These are phyloP conservation scores for Drosophila setosimentum DNA, from an alignment of 2,888 invertebrate species.

Conservation along the genomic window DNA sequence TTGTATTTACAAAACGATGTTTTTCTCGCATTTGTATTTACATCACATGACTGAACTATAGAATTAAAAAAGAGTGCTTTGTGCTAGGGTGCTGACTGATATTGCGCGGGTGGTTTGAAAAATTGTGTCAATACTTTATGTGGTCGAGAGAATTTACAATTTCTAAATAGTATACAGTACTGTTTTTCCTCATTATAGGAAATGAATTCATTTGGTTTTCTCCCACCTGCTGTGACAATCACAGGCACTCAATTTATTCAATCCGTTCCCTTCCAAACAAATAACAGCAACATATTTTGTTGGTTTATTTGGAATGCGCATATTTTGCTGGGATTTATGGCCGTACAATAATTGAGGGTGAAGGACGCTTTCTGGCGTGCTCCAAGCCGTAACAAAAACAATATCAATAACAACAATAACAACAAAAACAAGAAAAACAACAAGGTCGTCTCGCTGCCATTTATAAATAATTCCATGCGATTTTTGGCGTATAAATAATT, in stretches of 20 bases:
- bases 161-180: not conserved
- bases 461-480: constrained; percentile 75
- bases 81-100: constrained; percentile 24
- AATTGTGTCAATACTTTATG: not conserved
- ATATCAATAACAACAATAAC: constrained; percentile 40
- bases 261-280: not conserved
- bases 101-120: constrained; percentile 42
- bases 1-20: constrained; percentile 24
- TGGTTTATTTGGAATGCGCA: constrained; percentile 50
- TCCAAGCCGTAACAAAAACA: constrained; percentile 49
- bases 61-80: constrained; percentile 17
- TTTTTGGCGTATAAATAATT: constrained; percentile 74
- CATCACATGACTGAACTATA: constrained; percentile 27
- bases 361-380: constrained; percentile 75
- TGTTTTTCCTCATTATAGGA: not conserved
- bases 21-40: constrained; percentile 40
- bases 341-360: constrained; percentile 69
- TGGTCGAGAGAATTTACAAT: not conserved
- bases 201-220: constrained; percentile 10
- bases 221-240: constrained; percentile 33
- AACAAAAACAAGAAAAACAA: constrained; percentile 46
- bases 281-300: not conserved
- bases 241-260: constrained; percentile 20
- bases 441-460: constrained; percentile 74
- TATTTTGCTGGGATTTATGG: constrained; percentile 65